Evolutionary conservation across 2,113 vertebrate species (phyloP), one percentile per base, ranked within the genome.

Genomic region (Lepus europaeus): DNA sequence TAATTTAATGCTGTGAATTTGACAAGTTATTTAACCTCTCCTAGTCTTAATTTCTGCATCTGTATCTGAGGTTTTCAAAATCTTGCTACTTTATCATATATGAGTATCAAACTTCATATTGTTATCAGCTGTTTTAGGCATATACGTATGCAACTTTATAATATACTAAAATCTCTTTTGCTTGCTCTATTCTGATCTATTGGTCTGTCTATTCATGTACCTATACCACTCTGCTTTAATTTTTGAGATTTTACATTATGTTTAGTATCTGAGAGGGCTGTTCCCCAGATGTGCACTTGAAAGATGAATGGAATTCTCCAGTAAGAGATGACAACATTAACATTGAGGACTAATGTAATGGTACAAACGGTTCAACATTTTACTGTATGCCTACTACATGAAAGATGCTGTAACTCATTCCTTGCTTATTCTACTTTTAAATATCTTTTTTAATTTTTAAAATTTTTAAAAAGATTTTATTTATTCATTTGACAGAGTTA

Each of bases 11-110:
- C 17, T 91, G 27, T 45, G 19, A 94, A 74, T 27, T 70, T 87
- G 74, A 16, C 17, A 86, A 94, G 12, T 74, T 81, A 56, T 6
- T 87, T 49, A 73, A 87, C 8, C 45, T 85, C 22, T 72, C 27
- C 53, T 74, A 83, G 64, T 39, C 36, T 82, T 91, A 78, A 36
- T 94, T 91, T 87, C 73, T 53, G 25, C 20, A 49, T 66, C 19
- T 95, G 22, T 73, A 51, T 39, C 16, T 88, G 64, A 84, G 22
- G 22, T 74, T 85, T 97, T 95, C 72, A 68, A 70, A 73, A 73
- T 85, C 72, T 93, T 70, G 51, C 16, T 63, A 53, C 49, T 91
- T 74, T 86, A 68, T 82, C 53, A 72, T 68, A 20, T 45, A 45
- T 45, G 45, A 9, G 45, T 31, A 56, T 20, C 51, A 83, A 64